phyloP scores from a whole-genome alignment of 2,113 vertebrate genomes.

The Urocitellus parryii region DNA sequence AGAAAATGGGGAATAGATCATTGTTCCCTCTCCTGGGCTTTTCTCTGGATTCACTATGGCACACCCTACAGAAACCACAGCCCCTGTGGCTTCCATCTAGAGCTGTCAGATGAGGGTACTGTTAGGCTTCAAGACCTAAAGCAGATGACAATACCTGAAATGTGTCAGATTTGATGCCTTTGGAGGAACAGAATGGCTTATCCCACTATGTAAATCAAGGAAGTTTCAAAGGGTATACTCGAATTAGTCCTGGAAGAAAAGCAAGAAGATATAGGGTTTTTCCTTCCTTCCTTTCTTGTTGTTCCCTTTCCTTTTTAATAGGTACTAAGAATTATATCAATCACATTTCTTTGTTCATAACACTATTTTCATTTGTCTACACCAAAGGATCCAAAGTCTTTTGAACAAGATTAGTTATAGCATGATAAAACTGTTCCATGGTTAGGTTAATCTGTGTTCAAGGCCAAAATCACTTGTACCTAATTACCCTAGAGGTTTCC shows the following conservation, averaged over 20 bases:
- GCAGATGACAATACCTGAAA: background rate
- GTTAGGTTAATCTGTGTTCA: background rate
- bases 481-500: background rate
- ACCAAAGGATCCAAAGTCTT: background rate
- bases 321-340: background rate
- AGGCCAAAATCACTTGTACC: background rate
- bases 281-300: background rate
- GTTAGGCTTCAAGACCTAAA: background rate
- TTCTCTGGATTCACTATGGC: background rate
- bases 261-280: background rate
- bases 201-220: background rate
- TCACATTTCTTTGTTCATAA: background rate
- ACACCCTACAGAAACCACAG: background rate
- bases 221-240: background rate
- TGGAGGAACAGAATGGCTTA: background rate
- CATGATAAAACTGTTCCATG: background rate
- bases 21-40: background rate
- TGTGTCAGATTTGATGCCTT: background rate
- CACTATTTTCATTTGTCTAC: background rate
- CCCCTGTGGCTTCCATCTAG: background rate
- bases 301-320: background rate
- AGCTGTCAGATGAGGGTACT: background rate
- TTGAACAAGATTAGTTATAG: background rate
- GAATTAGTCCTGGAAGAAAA: constrained; percentile 1
- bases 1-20: background rate